phyloP scores from a whole-genome alignment of 2,888 invertebrate genomes.

The Ametastegia equiseti region DNA sequence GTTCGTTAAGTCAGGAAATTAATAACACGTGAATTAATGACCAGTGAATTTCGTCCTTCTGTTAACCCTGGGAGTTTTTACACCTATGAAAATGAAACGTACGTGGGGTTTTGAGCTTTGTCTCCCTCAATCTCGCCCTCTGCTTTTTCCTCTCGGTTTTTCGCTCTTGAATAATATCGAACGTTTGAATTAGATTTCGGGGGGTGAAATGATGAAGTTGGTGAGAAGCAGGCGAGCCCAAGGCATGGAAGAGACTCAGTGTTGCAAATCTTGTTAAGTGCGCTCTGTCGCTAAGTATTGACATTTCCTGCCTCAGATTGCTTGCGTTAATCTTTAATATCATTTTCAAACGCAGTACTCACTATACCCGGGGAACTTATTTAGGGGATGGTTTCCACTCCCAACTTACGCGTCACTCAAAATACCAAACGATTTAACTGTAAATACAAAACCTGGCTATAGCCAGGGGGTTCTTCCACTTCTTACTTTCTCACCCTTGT shows the following conservation, averaged over 20 bases:
- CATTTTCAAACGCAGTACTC: conserved; percentile 15
- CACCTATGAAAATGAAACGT: too few relatives aligned
- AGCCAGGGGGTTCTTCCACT: background rate
- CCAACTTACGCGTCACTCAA: background rate
- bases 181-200: conserved; percentile 14
- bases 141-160: background rate
- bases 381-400: background rate
- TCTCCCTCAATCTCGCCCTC: background rate
- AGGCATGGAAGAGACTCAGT: background rate
- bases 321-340: conserved; percentile 47
- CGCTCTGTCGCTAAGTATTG: conserved; percentile 46
- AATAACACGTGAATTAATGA: too few relatives aligned
- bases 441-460: background rate
- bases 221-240: background rate
- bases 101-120: too few relatives aligned
- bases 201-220: conserved; percentile 16
- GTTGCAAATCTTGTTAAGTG: conserved; percentile 44
- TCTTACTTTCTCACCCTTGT: background rate
- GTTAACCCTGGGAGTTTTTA: background rate
- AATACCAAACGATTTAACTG: background rate
- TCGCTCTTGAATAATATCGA: conserved; percentile 13
- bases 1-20: too few relatives aligned
- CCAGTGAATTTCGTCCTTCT: background rate
- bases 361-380: background rate
- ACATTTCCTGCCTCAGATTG: conserved; percentile 47